Evolutionary conservation across 2,888 invertebrate species (phyloP).

Genomic region (Dorcus parallelipipedus): DNA sequence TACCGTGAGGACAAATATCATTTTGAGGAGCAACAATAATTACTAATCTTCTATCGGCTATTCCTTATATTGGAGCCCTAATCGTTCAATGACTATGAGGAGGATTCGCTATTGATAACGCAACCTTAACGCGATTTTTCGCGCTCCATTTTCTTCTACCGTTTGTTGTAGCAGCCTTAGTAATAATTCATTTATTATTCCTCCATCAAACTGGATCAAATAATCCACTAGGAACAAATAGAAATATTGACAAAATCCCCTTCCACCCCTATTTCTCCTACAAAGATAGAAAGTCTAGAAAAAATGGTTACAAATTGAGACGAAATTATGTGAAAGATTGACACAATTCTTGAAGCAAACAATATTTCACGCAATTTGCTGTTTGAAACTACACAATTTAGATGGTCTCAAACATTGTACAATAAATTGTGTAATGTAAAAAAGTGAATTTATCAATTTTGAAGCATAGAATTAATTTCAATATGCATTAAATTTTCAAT

Average conservation of each 20-base stretch:
- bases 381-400: too few species aligned
- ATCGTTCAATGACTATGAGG: slow-evolving; percentile 46
- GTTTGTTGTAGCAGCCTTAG: slow-evolving; percentile 61
- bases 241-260: slow-evolving; percentile 65
- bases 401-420: too few species aligned
- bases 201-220: slow-evolving; percentile 67
- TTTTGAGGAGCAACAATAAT: slow-evolving; percentile 57
- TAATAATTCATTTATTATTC: slow-evolving; percentile 63
- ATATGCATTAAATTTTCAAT: too few species aligned
- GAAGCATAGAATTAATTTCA: too few species aligned
- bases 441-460: too few species aligned
- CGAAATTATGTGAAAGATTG: too few species aligned
- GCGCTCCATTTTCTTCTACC: slow-evolving; percentile 64
- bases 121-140: slow-evolving; percentile 54
- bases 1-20: too few species aligned
- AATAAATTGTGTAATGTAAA: too few species aligned
- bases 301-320: too few species aligned
- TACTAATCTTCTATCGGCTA: slow-evolving; percentile 67
- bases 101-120: slow-evolving; percentile 70
- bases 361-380: too few species aligned
- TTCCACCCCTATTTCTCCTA: slow-evolving; percentile 60
- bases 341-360: too few species aligned
- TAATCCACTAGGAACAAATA: slow-evolving; percentile 64
- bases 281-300: slow-evolving; percentile 51
- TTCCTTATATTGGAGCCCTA: slow-evolving; percentile 50